Evolutionary conservation across 2,113 vertebrate genomes (phyloP).

Genomic region (Thinocorus orbignyianus): DNA sequence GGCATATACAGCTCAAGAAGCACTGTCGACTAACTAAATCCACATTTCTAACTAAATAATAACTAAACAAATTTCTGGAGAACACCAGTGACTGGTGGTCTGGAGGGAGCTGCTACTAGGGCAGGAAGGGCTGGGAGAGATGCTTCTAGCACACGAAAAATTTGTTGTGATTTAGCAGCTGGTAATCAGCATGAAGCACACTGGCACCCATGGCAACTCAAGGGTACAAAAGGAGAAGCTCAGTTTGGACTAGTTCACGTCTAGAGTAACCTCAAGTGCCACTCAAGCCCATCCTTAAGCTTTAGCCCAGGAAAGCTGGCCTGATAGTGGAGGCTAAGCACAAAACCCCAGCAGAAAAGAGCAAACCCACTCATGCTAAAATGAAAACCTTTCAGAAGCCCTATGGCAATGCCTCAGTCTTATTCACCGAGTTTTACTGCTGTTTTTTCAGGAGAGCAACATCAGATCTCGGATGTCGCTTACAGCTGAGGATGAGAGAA

Average conservation of each 20-base stretch:
- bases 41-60: background rate
- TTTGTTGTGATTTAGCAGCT: background rate
- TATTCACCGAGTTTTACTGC: background rate
- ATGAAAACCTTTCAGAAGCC: background rate
- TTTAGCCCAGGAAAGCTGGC: background rate
- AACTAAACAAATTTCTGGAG: background rate
- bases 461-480: background rate
- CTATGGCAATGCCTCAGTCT: background rate
- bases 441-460: background rate
- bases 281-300: background rate
- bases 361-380: background rate
- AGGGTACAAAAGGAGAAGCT: background rate
- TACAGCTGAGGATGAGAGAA: background rate
- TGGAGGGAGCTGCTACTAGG: background rate
- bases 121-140: background rate
- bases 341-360: background rate
- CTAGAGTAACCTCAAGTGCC: background rate
- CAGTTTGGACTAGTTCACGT: background rate
- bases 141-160: background rate
- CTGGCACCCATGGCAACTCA: background rate
- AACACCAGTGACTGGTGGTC: background rate
- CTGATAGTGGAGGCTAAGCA: rapidly evolving
- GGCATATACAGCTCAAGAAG: background rate
- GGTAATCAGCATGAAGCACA: background rate
- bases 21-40: background rate